Conservation (phyloP, 64 coral and sea anemone species). For the Astreopora myriophthalma region DNA sequence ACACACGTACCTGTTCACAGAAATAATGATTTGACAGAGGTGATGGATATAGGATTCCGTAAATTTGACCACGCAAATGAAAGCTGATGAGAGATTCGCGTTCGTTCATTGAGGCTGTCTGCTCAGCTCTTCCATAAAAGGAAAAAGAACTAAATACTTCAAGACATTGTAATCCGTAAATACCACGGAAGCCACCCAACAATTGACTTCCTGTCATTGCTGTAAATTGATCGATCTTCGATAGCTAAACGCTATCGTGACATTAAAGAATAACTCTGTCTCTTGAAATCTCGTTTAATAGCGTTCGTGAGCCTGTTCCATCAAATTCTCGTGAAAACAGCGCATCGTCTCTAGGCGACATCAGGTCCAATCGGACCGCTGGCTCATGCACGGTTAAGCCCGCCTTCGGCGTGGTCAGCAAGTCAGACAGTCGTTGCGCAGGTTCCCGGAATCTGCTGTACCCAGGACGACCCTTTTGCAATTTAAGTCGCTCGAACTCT, state of each 20-base stretch:
- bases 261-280: conserved; percentile 74
- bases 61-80: too few species aligned
- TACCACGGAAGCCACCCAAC: too few species aligned
- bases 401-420: conserved; percentile 43
- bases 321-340: conserved; percentile 65
- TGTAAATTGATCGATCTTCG: too few species aligned
- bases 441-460: conserved; percentile 75
- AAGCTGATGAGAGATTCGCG: too few species aligned
- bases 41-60: too few species aligned
- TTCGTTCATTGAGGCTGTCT: too few species aligned
- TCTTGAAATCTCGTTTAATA: conserved; percentile 36
- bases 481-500: conserved; percentile 88
- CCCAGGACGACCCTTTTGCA: conserved; percentile 83
- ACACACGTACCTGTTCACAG: too few species aligned
- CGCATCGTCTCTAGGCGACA: conserved; percentile 84
- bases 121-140: too few species aligned
- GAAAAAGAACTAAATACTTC: too few species aligned
- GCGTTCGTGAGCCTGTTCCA: conserved; percentile 47
- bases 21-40: too few species aligned
- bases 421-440: conserved; percentile 76
- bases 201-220: too few species aligned
- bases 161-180: too few species aligned
- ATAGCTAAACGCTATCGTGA: neutral
- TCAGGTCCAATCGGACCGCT: conserved; percentile 83
- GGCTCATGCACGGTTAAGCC: conserved; percentile 63